Base-by-base conservation (phyloP, 2,797 vertebrate genomes). In the Morus bassanus region DNA sequence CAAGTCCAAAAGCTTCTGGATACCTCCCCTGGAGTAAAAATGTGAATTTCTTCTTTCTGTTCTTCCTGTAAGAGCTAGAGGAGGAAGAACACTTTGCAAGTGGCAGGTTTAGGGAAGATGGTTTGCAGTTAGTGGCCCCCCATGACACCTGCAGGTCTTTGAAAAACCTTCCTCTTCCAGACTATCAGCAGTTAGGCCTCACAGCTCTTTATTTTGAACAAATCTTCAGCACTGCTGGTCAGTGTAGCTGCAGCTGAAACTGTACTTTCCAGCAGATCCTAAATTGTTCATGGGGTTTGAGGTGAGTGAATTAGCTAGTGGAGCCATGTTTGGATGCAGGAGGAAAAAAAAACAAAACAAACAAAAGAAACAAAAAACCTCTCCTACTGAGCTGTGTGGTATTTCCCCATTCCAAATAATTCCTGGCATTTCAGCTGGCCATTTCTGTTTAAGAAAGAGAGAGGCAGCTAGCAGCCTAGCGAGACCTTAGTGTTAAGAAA, bases 371-470 rank as follows among this genome's bases (percentile, higher is more conserved):
- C 5, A 79, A 46, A 79, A 51, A 19, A 1, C 5, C 21, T 75
- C 41, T 89, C 61, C 78, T 64, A 41, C 45, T 88, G 93, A 94
- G 68, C 64, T 67, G 14, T 82, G 63, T n/a, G 37, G 24, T 87
- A 76, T 94, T 94, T 95, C 24, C 33, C 60, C 7, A 13, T 88
- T 91, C 68, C 70, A 45, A 89, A 64, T 70, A 77, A 80, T 91
- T 75, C 50, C 45, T 91, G 86, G 77, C 41, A 92, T 92, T 96
- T 95, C 78, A 96, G 54, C 30, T 68, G 77, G 41, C 24, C 53
- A 30, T 93, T 95, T 91, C 50, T 82, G 19, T 78, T 83, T 83
- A 85, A 85, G 78, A 95, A 93, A 89, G 67, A 2, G 5, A 70
- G 64, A 83, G 24, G 27, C 69, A 75, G 53, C 57, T 78, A 67